A percentile compares a stretch with the other conserved stretches of the same genome.
phyloP scores from a whole-genome alignment of 2,888 invertebrate genomes.

The Melipona beecheii region DNA sequence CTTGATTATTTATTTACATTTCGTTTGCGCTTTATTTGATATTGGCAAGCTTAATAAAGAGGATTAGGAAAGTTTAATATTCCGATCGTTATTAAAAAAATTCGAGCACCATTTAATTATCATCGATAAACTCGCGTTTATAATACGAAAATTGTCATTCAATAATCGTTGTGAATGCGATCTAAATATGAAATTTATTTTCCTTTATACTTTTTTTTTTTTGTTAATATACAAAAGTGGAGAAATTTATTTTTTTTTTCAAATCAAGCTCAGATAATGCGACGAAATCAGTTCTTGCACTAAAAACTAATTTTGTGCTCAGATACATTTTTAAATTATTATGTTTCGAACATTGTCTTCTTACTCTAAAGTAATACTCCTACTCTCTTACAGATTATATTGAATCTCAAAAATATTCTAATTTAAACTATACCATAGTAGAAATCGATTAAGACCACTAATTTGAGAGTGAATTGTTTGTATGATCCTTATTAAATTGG shows the following conservation, averaged over 20 bases:
- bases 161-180: too few species aligned
- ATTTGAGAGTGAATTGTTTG: not conserved
- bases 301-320: not conserved
- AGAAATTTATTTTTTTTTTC: not conserved
- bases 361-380: too few species aligned
- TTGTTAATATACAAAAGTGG: not conserved
- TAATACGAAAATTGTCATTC: too few species aligned
- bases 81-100: not conserved
- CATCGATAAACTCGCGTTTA: too few species aligned
- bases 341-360: too few species aligned
- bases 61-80: not conserved
- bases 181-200: too few species aligned
- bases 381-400: too few species aligned
- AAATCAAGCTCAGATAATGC: too few species aligned
- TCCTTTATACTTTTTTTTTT: not conserved
- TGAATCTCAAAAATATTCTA: too few species aligned
- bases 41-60: not conserved
- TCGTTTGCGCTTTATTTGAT: not conserved
- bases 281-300: not conserved
- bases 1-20: not conserved
- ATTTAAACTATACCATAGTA: not conserved
- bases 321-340: not conserved
- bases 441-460: not conserved
- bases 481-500: constrained; percentile 31
- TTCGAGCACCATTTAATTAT: too few species aligned